Base-by-base conservation (phyloP, 2,888 invertebrate genomes). In the Desoria tigrina region DNA sequence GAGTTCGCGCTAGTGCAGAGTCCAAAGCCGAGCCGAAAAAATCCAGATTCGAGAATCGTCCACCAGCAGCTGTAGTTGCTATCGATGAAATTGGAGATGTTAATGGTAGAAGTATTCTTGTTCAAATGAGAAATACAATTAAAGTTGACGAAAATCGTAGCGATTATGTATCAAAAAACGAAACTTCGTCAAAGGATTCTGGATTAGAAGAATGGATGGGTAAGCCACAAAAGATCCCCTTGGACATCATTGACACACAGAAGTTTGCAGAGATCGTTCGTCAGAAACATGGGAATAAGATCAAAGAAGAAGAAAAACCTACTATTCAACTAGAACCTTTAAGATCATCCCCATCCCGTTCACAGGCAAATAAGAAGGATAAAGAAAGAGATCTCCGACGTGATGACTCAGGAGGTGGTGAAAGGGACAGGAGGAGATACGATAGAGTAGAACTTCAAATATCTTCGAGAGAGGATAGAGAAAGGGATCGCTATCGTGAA, bases 1-100 rank as follows among this genome's bases (percentile, higher is more conserved):
- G 85, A 68, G 86, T 86, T 74, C 53, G 60, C 61, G 78, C 82
- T 4, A 79, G 79, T 39, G 6, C 21, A 9, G 2, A 18, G 0
- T n/a, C 26, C 3, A 51, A 51, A 16, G 26, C 24, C 3, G 51
- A 24, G 9, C 24, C 24, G 6, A 23, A 24, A 24, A 57, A 61
- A 27, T 69, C 69, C 4, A 55, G 69, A 7, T 69, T 69, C 42
- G 67, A 69, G 27, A 53, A 69, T 16, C 18, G 56, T 18, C 61
- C 23, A 7, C 49, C 23, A 9, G 11, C 50, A 18, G 49, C 42
- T 24, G 42, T 42, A n/a, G 1, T 53, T 21, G 37, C 16, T 9
- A 50, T 59, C 18, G 62, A 63, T 4, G 62, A 58, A 11, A 27
- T 61, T n/a, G 21, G 32, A 4, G 68, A 67, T 32, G 75, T 73